A percentile compares a stretch with the other conserved stretches of the same genome.
Evolutionary conservation across 30 jellyfish, hydroid and myxozoan genomes (phyloP).

Genomic region (Hydractinia symbiolongicarpus): DNA sequence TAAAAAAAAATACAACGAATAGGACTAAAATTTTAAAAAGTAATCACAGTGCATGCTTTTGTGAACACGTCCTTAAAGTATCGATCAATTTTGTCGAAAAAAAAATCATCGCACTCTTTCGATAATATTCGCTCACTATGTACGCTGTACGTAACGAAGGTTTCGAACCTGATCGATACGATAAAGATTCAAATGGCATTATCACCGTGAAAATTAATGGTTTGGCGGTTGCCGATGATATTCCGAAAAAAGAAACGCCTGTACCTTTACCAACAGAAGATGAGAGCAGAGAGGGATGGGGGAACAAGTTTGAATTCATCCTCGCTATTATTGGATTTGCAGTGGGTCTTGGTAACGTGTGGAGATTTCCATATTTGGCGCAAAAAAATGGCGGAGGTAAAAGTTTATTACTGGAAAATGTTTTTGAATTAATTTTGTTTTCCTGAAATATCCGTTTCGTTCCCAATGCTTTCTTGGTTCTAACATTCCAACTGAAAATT

Average conservation of each 20-base stretch:
- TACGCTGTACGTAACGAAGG: conserved; percentile 15
- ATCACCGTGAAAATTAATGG: neutral
- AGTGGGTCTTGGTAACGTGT: conserved; percentile 94
- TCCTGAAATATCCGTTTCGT: too few relatives aligned
- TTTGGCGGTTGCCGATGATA: neutral
- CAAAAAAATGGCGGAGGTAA: conserved; percentile 95
- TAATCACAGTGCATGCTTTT: too few relatives aligned
- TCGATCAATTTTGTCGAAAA: too few relatives aligned
- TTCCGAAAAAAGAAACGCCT: neutral
- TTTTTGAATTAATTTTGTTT: too few relatives aligned
- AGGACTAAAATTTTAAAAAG: too few relatives aligned
- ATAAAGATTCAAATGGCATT: neutral
- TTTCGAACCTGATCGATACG: neutral
- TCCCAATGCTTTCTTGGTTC: too few relatives aligned
- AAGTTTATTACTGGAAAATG: neutral
- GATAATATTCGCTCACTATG: neutral
- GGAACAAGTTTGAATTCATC: conserved; percentile 75
- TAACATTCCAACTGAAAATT: too few relatives aligned
- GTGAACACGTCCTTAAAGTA: too few relatives aligned
- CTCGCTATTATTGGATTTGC: conserved; percentile 90
- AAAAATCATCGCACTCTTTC: too few relatives aligned
- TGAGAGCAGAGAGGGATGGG: conserved; percentile 74
- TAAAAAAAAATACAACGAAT: too few relatives aligned
- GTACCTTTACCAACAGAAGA: neutral
- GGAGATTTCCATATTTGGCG: conserved; percentile 88